Conservation (phyloP, 2,797 vertebrate genomes). For the Tauraco hartlaubi region DNA sequence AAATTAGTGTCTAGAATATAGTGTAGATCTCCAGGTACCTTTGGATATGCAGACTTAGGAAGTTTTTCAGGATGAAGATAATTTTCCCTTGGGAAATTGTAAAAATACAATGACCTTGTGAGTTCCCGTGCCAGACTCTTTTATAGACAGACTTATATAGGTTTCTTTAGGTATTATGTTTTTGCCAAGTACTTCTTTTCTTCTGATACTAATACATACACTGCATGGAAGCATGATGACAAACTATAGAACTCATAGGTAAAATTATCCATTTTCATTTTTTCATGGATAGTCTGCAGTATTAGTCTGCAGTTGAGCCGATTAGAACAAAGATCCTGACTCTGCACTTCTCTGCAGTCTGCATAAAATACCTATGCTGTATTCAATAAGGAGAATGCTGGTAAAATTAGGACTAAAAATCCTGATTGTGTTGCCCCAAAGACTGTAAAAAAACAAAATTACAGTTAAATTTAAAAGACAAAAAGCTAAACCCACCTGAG, state of each 20-base stretch:
- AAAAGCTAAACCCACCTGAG: background rate
- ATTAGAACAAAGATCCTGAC: background rate
- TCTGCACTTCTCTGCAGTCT: background rate
- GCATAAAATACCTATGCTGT: background rate
- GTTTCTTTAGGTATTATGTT: background rate
- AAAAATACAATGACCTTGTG: conserved; percentile 27
- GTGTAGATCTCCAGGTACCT: background rate
- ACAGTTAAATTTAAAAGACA: background rate
- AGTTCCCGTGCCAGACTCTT: background rate
- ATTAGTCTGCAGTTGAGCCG: background rate
- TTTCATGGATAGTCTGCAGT: background rate
- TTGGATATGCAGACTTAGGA: background rate
- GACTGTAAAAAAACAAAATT: background rate
- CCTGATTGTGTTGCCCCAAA: background rate
- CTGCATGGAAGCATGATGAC: background rate
- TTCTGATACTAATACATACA: background rate
- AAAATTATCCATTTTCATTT: background rate
- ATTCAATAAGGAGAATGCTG: background rate
- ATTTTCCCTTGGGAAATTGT: conserved; percentile 21
- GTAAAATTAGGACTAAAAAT: background rate
- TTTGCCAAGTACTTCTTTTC: background rate
- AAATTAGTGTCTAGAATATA: background rate
- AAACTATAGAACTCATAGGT: background rate
- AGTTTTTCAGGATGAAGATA: background rate
- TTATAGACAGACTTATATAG: background rate